Evolutionary conservation across 92 coral and sea anemone genomes (phyloP).

Genomic region (Epizoanthus illoricatus): DNA sequence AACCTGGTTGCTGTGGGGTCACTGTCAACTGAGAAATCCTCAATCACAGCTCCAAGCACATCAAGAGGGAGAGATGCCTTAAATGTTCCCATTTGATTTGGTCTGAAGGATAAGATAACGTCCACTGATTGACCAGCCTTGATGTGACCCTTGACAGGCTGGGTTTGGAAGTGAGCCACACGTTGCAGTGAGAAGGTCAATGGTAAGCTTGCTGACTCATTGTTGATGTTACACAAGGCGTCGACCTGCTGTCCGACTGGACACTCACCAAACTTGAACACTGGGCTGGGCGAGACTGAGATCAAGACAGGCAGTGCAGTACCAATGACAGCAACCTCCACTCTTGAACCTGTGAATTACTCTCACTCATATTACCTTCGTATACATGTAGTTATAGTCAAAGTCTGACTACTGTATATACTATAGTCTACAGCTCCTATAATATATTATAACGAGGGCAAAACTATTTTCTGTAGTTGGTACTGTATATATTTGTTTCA

Average conservation of each 20-base stretch:
- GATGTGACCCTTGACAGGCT: slow-evolving; percentile 68
- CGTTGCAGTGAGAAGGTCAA: slow-evolving; percentile 72
- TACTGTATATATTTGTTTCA: too few relatives aligned
- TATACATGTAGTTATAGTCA: too few relatives aligned
- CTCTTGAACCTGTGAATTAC: slow-evolving; percentile 63
- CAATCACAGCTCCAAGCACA: slow-evolving; percentile 69
- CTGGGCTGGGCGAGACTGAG: slow-evolving; percentile 83
- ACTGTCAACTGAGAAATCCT: slow-evolving; percentile 61
- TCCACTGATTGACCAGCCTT: slow-evolving; percentile 81
- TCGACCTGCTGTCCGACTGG: slow-evolving; percentile 81
- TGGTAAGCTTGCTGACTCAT: slow-evolving; percentile 86
- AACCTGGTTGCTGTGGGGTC: slow-evolving; percentile 73
- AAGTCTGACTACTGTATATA: too few relatives aligned
- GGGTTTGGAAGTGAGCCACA: slow-evolving; percentile 87
- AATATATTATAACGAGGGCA: too few relatives aligned
- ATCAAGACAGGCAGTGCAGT: slow-evolving; percentile 91
- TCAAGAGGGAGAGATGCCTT: slow-evolving; percentile 70
- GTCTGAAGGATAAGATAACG: slow-evolving; percentile 79
- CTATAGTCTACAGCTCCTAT: too few relatives aligned
- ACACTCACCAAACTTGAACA: slow-evolving; percentile 91
- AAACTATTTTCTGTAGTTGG: too few relatives aligned
- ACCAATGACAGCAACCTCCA: slow-evolving; percentile 86
- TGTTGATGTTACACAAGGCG: slow-evolving; percentile 82
- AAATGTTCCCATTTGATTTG: slow-evolving; percentile 93
- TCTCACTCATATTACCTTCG: background rate